phyloP scores from a whole-genome alignment of 2,113 vertebrate species.

The Brachionichthys hirsutus region DNA sequence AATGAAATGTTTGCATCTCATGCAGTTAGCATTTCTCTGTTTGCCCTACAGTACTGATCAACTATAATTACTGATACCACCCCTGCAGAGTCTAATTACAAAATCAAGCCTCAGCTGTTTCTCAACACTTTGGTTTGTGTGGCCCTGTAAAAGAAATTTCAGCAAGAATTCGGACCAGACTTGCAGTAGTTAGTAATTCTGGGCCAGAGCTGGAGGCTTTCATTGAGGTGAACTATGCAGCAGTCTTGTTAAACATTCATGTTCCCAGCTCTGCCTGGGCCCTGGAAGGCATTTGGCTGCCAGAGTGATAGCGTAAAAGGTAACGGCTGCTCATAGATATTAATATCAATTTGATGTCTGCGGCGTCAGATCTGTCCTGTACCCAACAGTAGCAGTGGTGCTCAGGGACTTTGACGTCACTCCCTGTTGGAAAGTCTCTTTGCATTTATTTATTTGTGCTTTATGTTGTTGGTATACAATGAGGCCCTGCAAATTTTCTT shows the following conservation, averaged over 20 bases:
- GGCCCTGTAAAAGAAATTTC: conserved; percentile 55
- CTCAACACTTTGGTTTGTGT: conserved; percentile 24
- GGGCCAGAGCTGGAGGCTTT: conserved; percentile 56
- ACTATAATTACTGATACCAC: background rate
- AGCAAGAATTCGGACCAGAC: conserved; percentile 54
- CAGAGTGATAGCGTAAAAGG: conserved; percentile 66
- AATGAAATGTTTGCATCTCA: background rate
- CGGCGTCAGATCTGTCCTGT: conserved; percentile 35
- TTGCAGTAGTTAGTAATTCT: conserved; percentile 72
- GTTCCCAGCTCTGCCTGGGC: conserved; percentile 55
- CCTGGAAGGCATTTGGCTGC: conserved; percentile 70
- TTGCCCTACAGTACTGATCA: no score
- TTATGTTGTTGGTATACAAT: background rate
- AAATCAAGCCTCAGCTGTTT: conserved; percentile 44
- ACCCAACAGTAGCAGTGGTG: conserved; percentile 25
- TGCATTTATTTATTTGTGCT: no score
- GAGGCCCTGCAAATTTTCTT: conserved; percentile 10
- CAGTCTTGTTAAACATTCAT: conserved; percentile 77
- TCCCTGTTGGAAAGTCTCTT: background rate
- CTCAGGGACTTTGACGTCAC: background rate
- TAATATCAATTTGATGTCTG: conserved; percentile 68
- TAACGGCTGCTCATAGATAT: conserved; percentile 68
- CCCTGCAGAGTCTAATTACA: conserved; percentile 26
- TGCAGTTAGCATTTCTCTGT: no score
- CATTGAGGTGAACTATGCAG: conserved; percentile 65